These are phyloP conservation scores for Nixonia krombeini DNA, from an alignment of 1,140 invertebrate genomes.

Conservation along the genomic window DNA sequence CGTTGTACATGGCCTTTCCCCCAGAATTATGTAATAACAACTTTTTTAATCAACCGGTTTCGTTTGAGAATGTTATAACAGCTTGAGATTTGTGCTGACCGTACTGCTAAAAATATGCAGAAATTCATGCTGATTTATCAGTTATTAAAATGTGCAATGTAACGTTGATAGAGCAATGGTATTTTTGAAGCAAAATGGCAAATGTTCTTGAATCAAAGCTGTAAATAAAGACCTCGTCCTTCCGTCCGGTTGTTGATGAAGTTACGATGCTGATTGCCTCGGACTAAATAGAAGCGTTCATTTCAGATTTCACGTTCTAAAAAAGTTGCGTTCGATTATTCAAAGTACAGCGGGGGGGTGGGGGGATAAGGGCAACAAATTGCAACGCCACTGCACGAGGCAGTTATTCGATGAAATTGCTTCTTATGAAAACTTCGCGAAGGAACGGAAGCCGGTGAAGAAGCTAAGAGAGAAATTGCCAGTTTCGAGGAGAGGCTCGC, in stretches of 20 bases:
- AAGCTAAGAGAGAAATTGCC: conserved; percentile 55
- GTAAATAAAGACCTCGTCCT: too few species aligned
- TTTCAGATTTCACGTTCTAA: conserved; percentile 37
- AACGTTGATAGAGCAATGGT: too few species aligned
- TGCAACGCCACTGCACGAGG: conserved; percentile 39
- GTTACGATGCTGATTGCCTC: conserved; percentile 11
- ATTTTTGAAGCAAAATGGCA: conserved; percentile 4
- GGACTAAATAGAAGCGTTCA: conserved; percentile 26
- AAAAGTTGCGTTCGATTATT: conserved; percentile 45
- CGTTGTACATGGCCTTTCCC: too few species aligned
- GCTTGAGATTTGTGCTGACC: too few species aligned
- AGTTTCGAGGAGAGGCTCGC: conserved; percentile 58
- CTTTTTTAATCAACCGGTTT: too few species aligned
- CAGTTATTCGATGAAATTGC: conserved; percentile 59
- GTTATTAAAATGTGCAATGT: too few species aligned
- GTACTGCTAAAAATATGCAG: too few species aligned
- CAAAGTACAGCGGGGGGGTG: conserved; percentile 33
- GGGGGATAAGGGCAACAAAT: conserved; percentile 46
- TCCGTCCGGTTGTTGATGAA: too few species aligned
- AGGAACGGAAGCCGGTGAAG: conserved; percentile 31
- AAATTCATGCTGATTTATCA: too few species aligned
- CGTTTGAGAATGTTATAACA: too few species aligned
- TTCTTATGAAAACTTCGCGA: conserved; percentile 65
- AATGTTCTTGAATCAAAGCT: too few species aligned
- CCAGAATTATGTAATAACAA: too few species aligned